A percentile compares a stretch with the other conserved stretches of the same genome.
phyloP scores from a whole-genome alignment of 2,888 invertebrate genomes.

The Nemapogon koenigi region DNA sequence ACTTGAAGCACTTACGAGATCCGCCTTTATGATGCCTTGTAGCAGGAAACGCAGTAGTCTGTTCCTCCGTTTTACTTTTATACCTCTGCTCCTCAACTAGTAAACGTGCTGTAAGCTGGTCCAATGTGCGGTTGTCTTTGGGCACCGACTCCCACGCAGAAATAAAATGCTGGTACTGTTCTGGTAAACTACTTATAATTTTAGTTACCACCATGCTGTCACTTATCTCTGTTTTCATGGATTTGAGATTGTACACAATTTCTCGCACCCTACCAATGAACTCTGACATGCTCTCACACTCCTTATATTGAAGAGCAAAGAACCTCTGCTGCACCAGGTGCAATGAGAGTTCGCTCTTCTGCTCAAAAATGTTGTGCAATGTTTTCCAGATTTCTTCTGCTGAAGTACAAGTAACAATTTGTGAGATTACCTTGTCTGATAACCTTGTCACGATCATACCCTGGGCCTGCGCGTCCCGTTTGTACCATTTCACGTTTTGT shows the following conservation, averaged over 20 bases:
- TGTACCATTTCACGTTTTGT: too few relatives aligned
- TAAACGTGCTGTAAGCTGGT: neutral
- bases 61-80: too few relatives aligned
- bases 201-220: neutral
- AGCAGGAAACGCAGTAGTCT: neutral
- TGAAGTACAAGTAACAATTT: neutral
- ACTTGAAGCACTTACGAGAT: neutral
- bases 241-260: neutral
- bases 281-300: neutral
- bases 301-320: neutral
- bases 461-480: neutral
- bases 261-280: neutral
- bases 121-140: neutral
- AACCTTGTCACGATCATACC: neutral
- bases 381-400: neutral
- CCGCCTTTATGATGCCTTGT: neutral
- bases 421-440: neutral
- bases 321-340: neutral
- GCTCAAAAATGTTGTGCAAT: neutral
- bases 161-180: neutral
- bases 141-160: neutral
- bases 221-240: neutral
- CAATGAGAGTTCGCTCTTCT: neutral
- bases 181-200: neutral
- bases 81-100: neutral